Conservation (phyloP, 2,113 vertebrate genomes). For the Carlito syrichta region DNA sequence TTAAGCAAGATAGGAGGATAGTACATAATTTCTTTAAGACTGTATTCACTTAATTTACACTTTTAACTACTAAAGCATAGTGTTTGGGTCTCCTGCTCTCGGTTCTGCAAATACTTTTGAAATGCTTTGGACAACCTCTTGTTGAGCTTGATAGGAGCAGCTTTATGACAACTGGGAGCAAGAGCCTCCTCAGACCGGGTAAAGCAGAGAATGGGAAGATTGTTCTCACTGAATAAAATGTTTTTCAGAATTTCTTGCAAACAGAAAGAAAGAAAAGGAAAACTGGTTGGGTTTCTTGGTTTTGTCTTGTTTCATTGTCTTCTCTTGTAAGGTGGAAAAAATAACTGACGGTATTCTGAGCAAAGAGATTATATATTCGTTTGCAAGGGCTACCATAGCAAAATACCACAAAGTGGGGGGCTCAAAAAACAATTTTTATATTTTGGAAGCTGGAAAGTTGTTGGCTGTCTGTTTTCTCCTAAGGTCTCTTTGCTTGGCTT, state of each 20-base stretch:
- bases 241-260: background rate
- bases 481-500: background rate
- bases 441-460: background rate
- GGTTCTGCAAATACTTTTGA: background rate
- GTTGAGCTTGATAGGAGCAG: background rate
- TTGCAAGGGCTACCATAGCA: background rate
- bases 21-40: background rate
- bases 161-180: background rate
- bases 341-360: background rate
- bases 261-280: background rate
- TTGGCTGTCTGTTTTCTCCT: background rate
- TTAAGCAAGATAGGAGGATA: background rate
- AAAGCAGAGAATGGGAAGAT: background rate
- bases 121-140: background rate
- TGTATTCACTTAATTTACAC: background rate
- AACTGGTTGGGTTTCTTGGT: background rate
- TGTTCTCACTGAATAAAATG: background rate
- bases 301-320: background rate
- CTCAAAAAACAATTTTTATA: background rate
- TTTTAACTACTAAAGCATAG: background rate
- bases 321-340: background rate
- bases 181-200: background rate
- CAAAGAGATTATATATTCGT: background rate
- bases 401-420: background rate
- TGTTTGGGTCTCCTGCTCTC: background rate